Conservation (phyloP, 2,113 vertebrate species). For the Chrysemys picta region DNA sequence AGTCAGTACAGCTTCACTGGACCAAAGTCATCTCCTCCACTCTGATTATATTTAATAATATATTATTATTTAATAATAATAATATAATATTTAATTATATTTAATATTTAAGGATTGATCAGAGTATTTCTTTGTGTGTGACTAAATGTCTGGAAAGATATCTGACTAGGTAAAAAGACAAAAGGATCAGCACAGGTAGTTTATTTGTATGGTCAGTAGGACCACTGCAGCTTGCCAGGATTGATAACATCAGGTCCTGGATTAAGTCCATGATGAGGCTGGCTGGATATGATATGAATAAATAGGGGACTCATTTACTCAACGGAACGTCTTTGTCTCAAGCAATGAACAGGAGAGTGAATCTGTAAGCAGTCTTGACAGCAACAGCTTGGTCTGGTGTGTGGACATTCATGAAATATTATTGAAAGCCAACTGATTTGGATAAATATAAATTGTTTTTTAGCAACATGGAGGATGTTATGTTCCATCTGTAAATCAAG, state of each 20-base stretch:
- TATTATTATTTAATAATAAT: too few species aligned
- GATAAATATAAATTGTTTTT: not conserved
- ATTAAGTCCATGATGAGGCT: not conserved
- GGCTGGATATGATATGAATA: not conserved
- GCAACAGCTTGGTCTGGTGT: not conserved
- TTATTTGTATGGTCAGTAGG: not conserved
- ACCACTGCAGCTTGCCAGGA: not conserved
- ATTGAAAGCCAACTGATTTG: not conserved
- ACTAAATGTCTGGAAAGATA: not conserved
- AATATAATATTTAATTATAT: too few species aligned
- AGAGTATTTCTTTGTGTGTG: not conserved
- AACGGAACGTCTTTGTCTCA: not conserved
- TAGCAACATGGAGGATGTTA: not conserved
- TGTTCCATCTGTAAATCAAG: not conserved
- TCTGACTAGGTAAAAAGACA: not conserved
- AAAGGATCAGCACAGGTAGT: not conserved
- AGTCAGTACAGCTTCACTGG: not conserved
- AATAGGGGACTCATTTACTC: not conserved
- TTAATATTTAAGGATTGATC: not conserved
- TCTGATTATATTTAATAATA: not conserved
- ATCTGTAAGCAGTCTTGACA: not conserved
- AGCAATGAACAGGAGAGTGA: accelerated
- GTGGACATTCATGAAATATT: not conserved
- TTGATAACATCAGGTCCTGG: not conserved
- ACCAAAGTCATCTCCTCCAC: not conserved